Conservation (phyloP, 2,888 invertebrate genomes). For the Arenicola marina region DNA sequence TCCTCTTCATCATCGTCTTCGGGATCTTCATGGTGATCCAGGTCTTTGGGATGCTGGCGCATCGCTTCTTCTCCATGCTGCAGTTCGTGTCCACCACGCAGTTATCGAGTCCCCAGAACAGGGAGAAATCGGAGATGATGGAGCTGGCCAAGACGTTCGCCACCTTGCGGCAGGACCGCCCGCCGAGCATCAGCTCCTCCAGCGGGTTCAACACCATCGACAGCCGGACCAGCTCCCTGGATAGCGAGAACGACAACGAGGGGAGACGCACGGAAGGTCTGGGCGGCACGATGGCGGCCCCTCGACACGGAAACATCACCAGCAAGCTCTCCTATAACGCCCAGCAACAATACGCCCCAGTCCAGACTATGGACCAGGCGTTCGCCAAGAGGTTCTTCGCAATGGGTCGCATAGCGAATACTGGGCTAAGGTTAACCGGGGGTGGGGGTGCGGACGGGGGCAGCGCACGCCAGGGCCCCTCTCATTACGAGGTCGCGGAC, state of each 20-base stretch:
- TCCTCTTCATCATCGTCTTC: constrained; percentile 49
- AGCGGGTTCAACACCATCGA: neutral
- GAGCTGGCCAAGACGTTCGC: neutral
- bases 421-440: neutral
- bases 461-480: too few relatives aligned
- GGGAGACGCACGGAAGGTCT: too few relatives aligned
- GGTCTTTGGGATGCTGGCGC: constrained; percentile 53
- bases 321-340: too few relatives aligned
- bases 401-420: neutral
- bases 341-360: too few relatives aligned
- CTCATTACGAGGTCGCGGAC: too few relatives aligned
- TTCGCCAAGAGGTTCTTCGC: neutral
- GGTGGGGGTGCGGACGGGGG: too few relatives aligned
- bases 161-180: neutral
- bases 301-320: too few relatives aligned
- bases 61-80: constrained; percentile 54
- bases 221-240: too few relatives aligned
- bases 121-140: neutral
- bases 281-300: too few relatives aligned
- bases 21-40: constrained; percentile 46
- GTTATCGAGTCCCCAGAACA: neutral
- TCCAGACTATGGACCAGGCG: constrained; percentile 1
- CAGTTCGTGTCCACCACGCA: constrained; percentile 49
- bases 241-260: too few relatives aligned
- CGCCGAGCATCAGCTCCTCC: neutral